Conservation (phyloP, 1,140 invertebrate genomes). For the Drosophila sulfurigaster region DNA sequence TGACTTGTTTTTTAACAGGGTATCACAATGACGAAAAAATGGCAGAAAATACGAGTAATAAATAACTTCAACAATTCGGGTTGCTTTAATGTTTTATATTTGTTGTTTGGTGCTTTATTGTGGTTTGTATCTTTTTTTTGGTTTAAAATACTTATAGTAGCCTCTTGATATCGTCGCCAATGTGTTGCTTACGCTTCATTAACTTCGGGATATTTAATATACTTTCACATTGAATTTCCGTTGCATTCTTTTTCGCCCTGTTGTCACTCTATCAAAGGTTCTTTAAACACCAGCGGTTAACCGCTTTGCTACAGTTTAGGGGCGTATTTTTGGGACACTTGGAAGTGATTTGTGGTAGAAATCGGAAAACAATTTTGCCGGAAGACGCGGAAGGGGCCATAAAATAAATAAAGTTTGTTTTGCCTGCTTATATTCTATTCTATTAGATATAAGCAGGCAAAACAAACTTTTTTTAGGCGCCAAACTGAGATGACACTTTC, state of each 20-base stretch:
- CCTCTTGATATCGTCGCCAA: slow-evolving; percentile 25
- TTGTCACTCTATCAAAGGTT: slow-evolving; percentile 74
- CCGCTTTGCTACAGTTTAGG: slow-evolving; percentile 1
- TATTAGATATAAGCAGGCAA: slow-evolving; percentile 12
- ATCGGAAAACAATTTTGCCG: slow-evolving; percentile 40
- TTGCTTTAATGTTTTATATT: slow-evolving; percentile 65
- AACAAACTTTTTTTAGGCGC: slow-evolving; percentile 16
- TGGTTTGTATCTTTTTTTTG: slow-evolving; percentile 36
- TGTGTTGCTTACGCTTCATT: slow-evolving; percentile 71
- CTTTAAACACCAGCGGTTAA: slow-evolving; percentile 46
- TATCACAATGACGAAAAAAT: not conserved
- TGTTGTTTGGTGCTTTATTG: slow-evolving; percentile 58
- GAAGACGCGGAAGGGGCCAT: slow-evolving; percentile 52
- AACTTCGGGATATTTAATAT: slow-evolving; percentile 79
- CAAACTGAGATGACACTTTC: slow-evolving; percentile 19
- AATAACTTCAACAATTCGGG: slow-evolving; percentile 26
- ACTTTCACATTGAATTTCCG: slow-evolving; percentile 64
- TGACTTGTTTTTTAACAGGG: not conserved
- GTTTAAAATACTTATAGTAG: not conserved
- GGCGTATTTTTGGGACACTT: not conserved
- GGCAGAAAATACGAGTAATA: not conserved
- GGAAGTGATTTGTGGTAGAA: slow-evolving; percentile 38
- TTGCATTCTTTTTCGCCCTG: slow-evolving; percentile 40
- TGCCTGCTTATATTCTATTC: too few relatives aligned
- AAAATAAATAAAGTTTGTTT: slow-evolving; percentile 64